Base-by-base conservation (phyloP, 2,888 invertebrate species). In the Limenitis camilla region DNA sequence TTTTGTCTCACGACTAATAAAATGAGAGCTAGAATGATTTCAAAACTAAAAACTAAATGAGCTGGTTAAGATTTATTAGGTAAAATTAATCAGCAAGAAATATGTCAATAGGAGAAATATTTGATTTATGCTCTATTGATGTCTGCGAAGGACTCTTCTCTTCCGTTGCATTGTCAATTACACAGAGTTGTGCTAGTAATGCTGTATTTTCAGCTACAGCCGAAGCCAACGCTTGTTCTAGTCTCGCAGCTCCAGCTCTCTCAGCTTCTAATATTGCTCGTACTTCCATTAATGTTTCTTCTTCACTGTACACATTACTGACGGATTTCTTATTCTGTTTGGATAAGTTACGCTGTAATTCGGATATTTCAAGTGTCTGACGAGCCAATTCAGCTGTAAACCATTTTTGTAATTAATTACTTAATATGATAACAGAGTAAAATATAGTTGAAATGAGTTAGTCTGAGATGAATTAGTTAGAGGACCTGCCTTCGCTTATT, bases 341-440 rank as follows among this genome's bases (percentile, higher is more conserved):
- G 6, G 68, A 60, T 57, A 77, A 50, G 38, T 66, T 65, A 8
- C 65, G 59, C 60, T 78, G 76, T 5, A 82, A 62, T 57, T 82
- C 81, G 0, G 73, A 61, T n/a, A 81, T 65, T 7, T 69, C 57
- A 1, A 72, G 66, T 49, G 60, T 65, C 0, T 85, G 75, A 40
- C 74, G 78, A 29, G 72, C 65, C 63, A 78, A 75, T 74, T 86
- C 80, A 40, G 67, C 86, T 86, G 61, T 19, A 72, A 73, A n/a
- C n/a, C n/a, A n/a, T n/a, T n/a, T n/a, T n/a, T n/a, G n/a, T n/a
- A n/a, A n/a, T n/a, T n/a, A n/a, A n/a, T n/a, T n/a, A n/a, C n/a
- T n/a, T n/a, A n/a, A n/a, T n/a, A n/a, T n/a, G n/a, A n/a, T n/a
- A n/a, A n/a, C n/a, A n/a, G n/a, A n/a, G n/a, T n/a, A n/a, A n/a